These are phyloP conservation scores for Lepidocolaptes lacrymiger DNA, from an alignment of 2,797 vertebrate genomes.

Conservation along the genomic window DNA sequence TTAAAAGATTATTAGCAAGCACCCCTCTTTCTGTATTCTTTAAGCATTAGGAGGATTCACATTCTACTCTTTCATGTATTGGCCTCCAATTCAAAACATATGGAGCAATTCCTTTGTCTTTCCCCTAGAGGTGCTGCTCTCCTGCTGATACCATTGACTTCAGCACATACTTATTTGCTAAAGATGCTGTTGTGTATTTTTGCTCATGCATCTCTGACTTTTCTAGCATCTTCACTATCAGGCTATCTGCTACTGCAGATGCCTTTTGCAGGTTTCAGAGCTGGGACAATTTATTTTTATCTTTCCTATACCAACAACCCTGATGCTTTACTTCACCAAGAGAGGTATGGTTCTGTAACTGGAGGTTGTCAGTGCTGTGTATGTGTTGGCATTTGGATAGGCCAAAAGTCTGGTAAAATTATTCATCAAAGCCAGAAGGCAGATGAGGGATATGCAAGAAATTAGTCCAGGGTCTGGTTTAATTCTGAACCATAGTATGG, in stretches of 20 bases:
- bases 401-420: not conserved
- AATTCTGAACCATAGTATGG: not conserved
- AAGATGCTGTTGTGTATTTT: not conserved
- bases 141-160: not conserved
- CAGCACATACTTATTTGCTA: not conserved
- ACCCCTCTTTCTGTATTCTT: slow-evolving; percentile 2
- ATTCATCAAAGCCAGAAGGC: not conserved
- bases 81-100: slow-evolving; percentile 1
- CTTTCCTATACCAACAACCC: not conserved
- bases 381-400: not conserved
- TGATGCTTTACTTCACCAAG: not conserved
- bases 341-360: not conserved
- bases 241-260: not conserved
- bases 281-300: not conserved
- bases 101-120: not conserved
- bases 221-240: not conserved
- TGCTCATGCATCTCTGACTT: not conserved
- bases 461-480: not conserved
- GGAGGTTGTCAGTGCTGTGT: not conserved
- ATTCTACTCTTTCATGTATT: not conserved
- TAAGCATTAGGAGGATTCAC: slow-evolving; percentile 31
- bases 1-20: slow-evolving; percentile 56
- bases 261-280: not conserved
- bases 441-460: not conserved
- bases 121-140: not conserved